Base-by-base conservation (phyloP, 1,140 invertebrate genomes). In the Pseudomyrmex sp. region DNA sequence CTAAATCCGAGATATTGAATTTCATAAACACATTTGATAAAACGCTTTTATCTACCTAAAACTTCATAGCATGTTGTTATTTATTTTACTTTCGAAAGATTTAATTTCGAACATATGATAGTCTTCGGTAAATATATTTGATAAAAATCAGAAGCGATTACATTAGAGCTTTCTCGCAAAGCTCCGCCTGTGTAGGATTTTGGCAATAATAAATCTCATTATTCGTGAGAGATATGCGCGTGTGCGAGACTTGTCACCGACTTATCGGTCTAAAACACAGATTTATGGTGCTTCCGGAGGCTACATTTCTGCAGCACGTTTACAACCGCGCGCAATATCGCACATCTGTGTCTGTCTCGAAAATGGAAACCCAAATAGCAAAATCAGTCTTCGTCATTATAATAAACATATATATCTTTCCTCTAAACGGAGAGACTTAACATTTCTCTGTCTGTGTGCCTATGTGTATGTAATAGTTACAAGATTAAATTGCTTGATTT, bases 131-230 rank as follows among this genome's bases (percentile, higher is more conserved):
- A 35, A 35, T 35, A 35, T 54, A 8, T 76, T 76, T 44, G 23
- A 44, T 76, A 66, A 65, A 76, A 15, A 7, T 63, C 7, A 52
- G 8, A 35, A 35, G 5, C 2, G 18, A n/a, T 82, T 56, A 52
- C 69, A 9, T 58, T 52, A 35, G 13, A 77, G 65, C n/a, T 83
- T 59, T 61, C 52, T 74, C 35, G 35, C 18, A 69, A 76, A 8
- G 8, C 23, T 5, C 7, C 18, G 44, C 9, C 10, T 20, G 13
- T 35, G 61, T 52, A 23, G 44, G 4, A 59, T 15, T 65, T 66
- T n/a, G 9, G 9, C 50, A n/a, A 35, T 52, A 69, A 85, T 85
- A 74, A 80, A 85, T 85, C 50, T 86, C 35, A 86, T 74, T 82
- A 82, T 62, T 54, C 35, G n/a, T 20, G 50, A 48, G 54, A 68